Base-by-base conservation (phyloP, 1,140 invertebrate genomes). In the Drosophila pseudoananassae region DNA sequence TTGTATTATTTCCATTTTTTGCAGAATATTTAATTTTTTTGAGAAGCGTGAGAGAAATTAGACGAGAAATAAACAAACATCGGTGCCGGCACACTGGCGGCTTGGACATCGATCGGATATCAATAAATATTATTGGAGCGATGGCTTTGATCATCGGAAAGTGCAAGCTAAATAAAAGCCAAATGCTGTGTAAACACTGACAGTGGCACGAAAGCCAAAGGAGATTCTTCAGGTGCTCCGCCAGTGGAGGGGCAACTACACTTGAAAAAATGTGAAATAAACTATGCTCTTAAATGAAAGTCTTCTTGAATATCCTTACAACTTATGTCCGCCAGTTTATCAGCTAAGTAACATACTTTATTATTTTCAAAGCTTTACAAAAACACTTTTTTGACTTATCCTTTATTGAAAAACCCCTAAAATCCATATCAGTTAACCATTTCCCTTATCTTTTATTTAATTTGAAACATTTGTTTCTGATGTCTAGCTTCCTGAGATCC, bases 71-170 rank as follows among this genome's bases (percentile, higher is more conserved):
- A 36, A 36, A 36, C 33, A 36, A 36, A n/a, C 10, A 36, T n/a
- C 10, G 5, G 25, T 27, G 25, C 25, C 25, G 4, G 25, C 25
- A 27, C 4, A 27, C 5, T 5, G 31, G 8, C 33, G 1, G 33
- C 12, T 10, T 53, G 36, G 20, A 17, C 40, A 54, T 31, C 40
- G 33, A 43, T 46, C 63, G 29, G 55, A 51, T 61, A 65, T 78
- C 79, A 72, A 76, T 78, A 59, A 72, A 55, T 36, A 79, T 78
- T 76, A 76, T 78, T 78, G 17, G 46, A 47, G 45, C 50, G 60
- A 55, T 55, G 49, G 58, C 66, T 61, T 81, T 64, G 47, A 31
- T 31, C 61, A 46, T 9, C 23, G 78, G 43, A 40, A 69, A 76
- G 72, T 68, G 57, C 60, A 68, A 76, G 38, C 54, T 66, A 85